phyloP scores from a whole-genome alignment of 2,113 vertebrate species.

The Acanthisitta chloris region DNA sequence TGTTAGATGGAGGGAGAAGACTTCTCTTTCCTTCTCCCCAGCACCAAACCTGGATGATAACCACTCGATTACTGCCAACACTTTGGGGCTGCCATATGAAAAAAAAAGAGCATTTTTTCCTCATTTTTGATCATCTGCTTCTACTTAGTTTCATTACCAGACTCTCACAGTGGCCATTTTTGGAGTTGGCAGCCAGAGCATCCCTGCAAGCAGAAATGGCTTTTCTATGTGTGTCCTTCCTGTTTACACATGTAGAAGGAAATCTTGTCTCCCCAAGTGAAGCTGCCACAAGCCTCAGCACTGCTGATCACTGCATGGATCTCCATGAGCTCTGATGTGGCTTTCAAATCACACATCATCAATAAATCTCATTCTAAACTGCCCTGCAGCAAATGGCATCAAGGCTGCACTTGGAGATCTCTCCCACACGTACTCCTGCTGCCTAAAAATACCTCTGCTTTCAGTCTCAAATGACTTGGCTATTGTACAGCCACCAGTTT shows the following conservation, averaged over 20 bases:
- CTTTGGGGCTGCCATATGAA: neutral
- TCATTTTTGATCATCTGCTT: neutral
- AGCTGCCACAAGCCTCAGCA: neutral
- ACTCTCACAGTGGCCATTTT: neutral
- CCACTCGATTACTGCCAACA: neutral
- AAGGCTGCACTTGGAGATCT: constrained; percentile 26
- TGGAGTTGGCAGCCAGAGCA: constrained; percentile 1
- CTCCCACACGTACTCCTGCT: constrained; percentile 14
- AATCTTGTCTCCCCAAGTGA: neutral
- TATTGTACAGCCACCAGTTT: neutral
- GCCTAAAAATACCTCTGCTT: constrained; percentile 37
- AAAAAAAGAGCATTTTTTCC: neutral
- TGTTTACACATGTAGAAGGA: neutral
- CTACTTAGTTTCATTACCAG: neutral
- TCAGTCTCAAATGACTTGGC: constrained; percentile 21
- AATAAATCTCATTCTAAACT: constrained; percentile 7
- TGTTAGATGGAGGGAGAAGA: neutral
- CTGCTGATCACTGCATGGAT: neutral
- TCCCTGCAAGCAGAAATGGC: neutral
- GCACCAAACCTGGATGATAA: neutral
- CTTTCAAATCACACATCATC: neutral
- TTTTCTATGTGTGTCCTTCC: neutral
- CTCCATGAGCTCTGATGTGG: accelerated
- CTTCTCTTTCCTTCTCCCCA: neutral
- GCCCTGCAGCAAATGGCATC: constrained; percentile 50